Percentiles rank a stretch among this genome's conserved stretches.
These are phyloP conservation scores for Scolopax bukidnonensis DNA, from an alignment of 2,797 vertebrate species.

Conservation along the genomic window DNA sequence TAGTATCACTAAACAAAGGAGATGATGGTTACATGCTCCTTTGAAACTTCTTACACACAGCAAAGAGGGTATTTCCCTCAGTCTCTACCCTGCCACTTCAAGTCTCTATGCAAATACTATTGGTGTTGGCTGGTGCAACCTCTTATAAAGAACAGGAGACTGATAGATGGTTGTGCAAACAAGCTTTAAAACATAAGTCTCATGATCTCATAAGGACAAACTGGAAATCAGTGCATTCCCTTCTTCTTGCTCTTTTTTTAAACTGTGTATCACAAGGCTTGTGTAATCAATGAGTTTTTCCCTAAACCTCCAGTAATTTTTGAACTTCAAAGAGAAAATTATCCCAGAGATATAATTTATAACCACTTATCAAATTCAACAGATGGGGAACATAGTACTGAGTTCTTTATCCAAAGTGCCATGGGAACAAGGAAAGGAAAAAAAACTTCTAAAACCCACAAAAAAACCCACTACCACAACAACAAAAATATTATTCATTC, in stretches of 20 bases:
- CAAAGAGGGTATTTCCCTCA: not conserved
- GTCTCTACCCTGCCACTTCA: not conserved
- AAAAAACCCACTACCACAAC: not conserved
- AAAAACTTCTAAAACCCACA: not conserved
- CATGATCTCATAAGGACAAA: not conserved
- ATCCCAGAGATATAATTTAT: too few relatives aligned
- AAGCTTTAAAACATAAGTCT: not conserved
- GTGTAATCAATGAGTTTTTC: not conserved
- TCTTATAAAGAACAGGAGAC: not conserved
- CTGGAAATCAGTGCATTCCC: not conserved
- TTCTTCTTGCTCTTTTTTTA: not conserved
- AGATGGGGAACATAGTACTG: not conserved
- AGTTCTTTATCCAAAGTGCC: not conserved
- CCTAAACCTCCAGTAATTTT: not conserved
- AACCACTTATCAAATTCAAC: not conserved
- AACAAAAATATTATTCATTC: not conserved
- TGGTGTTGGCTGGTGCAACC: not conserved
- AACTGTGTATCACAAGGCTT: not conserved
- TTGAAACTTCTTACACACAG: not conserved
- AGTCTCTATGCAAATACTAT: not conserved
- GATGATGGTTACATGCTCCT: not conserved
- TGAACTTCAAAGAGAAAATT: not conserved
- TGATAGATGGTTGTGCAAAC: not conserved
- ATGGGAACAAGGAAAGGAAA: not conserved
- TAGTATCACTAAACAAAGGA: not conserved